Conservation (phyloP, 2,113 vertebrate genomes). For the Nibea coibor region DNA sequence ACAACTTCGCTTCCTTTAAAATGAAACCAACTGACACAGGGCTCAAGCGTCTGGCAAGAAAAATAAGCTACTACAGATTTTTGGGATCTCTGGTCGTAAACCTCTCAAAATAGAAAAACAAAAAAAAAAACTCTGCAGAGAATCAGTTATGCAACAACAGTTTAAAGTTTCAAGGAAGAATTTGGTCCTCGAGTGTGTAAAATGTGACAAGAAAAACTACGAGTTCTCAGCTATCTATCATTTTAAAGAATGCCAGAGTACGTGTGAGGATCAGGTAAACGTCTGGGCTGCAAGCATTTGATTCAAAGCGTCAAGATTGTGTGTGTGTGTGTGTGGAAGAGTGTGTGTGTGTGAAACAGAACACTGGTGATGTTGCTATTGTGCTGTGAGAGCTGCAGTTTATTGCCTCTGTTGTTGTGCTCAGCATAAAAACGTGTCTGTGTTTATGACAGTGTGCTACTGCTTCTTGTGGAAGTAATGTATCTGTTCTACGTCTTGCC, state of each 20-base stretch:
- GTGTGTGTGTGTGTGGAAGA: slow-evolving; percentile 22
- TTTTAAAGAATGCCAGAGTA: background rate
- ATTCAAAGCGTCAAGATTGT: background rate
- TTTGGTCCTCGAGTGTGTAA: background rate
- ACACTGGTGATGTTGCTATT: background rate
- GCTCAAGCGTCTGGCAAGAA: slow-evolving; percentile 11
- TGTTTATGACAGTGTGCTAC: slow-evolving; percentile 24
- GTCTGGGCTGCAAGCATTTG: background rate
- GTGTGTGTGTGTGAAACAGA: background rate
- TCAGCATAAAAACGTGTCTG: slow-evolving; percentile 30
- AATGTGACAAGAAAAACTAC: background rate
- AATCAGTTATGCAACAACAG: background rate
- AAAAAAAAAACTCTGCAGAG: background rate
- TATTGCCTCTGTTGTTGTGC: slow-evolving; percentile 28
- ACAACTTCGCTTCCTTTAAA: background rate
- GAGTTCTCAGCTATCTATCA: background rate
- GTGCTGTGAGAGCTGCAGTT: slow-evolving; percentile 37
- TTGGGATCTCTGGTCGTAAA: background rate
- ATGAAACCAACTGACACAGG: background rate
- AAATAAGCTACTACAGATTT: slow-evolving; percentile 18
- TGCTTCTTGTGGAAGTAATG: slow-evolving; percentile 44
- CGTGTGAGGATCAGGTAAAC: slow-evolving; percentile 1
- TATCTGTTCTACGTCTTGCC: background rate
- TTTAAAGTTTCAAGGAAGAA: background rate
- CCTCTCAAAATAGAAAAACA: background rate